phyloP scores from a whole-genome alignment of 2,113 vertebrate genomes.

The Elaphurus davidianus region DNA sequence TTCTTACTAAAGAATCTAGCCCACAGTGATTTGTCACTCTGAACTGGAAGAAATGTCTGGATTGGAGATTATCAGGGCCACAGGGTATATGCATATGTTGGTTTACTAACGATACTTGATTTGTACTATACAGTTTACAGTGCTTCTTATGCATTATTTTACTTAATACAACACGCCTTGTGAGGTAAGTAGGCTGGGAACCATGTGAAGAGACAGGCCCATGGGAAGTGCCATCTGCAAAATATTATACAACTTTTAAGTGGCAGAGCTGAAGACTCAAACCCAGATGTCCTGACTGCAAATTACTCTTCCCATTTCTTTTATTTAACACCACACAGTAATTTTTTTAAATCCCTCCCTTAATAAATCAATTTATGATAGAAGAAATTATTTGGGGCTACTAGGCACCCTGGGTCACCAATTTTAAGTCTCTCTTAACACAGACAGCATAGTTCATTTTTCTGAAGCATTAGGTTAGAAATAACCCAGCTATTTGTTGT shows the following conservation, averaged over 20 bases:
- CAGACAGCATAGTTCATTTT: neutral
- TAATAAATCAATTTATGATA: neutral
- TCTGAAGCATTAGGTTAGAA: slow-evolving; percentile 19
- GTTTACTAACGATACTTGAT: neutral
- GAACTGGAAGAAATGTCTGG: neutral
- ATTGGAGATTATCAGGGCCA: neutral
- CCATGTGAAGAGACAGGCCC: neutral
- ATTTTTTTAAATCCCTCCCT: neutral
- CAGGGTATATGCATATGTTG: neutral
- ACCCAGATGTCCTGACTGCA: neutral
- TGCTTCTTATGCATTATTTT: neutral
- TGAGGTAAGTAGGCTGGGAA: neutral
- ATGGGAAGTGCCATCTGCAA: neutral
- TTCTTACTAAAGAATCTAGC: neutral
- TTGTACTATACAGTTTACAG: neutral
- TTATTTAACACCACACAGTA: neutral
- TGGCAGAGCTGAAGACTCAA: neutral
- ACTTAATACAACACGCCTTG: neutral
- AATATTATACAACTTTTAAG: neutral
- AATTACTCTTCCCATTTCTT: neutral
- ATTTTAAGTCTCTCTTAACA: slow-evolving; percentile 2
- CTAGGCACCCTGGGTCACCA: neutral
- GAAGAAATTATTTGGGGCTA: neutral
- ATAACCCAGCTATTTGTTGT: neutral
- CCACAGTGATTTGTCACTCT: neutral